Percentiles rank a stretch among this genome's conserved stretches.
phyloP scores from a whole-genome alignment of 2,113 vertebrate species.

The Eretmochelys imbricata region DNA sequence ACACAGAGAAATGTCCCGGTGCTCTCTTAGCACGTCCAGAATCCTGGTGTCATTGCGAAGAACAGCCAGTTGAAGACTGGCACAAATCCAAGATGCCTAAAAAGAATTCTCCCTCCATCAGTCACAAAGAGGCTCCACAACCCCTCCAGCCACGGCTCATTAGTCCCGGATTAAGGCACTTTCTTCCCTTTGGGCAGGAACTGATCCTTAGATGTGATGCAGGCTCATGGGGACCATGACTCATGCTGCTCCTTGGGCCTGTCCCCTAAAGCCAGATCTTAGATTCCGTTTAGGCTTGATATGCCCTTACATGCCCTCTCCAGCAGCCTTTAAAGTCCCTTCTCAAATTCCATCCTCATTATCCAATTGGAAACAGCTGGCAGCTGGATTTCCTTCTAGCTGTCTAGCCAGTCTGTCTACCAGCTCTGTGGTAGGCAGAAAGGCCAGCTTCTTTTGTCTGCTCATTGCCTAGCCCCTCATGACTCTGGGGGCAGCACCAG shows the following conservation, averaged over 20 bases:
- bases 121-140: background rate
- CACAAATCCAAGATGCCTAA: background rate
- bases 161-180: background rate
- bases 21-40: background rate
- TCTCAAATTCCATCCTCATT: background rate
- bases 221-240: background rate
- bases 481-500: background rate
- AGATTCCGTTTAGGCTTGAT: background rate
- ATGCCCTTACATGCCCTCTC: background rate
- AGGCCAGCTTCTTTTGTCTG: background rate
- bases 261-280: background rate
- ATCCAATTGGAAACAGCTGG: background rate
- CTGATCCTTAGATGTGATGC: background rate
- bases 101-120: background rate
- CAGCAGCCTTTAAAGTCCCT: fast-evolving
- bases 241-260: fast-evolving
- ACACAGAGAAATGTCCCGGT: background rate
- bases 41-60: fast-evolving
- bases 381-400: background rate
- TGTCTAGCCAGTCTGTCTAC: fast-evolving
- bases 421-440: background rate
- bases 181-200: background rate
- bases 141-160: background rate
- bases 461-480: background rate
- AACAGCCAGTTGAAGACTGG: fast-evolving